Base-by-base conservation (phyloP, 2,113 vertebrate species). In the Myotis lucifugus region DNA sequence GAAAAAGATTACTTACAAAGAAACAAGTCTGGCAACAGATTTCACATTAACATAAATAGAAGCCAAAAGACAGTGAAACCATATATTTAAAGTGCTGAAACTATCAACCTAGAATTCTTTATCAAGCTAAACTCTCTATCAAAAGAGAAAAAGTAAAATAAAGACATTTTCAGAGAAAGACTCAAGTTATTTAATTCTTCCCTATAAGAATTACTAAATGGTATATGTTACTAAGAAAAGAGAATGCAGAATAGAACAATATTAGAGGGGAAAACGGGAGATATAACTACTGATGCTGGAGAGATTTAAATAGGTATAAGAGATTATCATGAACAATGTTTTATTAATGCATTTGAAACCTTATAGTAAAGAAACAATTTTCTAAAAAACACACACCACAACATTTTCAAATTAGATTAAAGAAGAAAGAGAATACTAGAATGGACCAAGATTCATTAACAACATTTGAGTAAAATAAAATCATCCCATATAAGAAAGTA, bases 391-490 rank as follows among this genome's bases (percentile, higher is more conserved):
- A 66, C 12, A 66, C 12, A 14, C 13, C 6, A 34, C 4, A 48
- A 64, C 3, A 1, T 40, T 89, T 92, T 93, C n/a, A 73, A 81
- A 88, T 56, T 82, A 34, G 14, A 86, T 69, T 69, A 88, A 95
- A 85, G 21, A 82, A 83, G 18, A 85, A 76, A 81, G 69, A 76
- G 29, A 78, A 74, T n/a, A 48, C 15, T 34, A 11, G 15, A 92
- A 34, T 6, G 42, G 9, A 73, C 10, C 21, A 78, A 83, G 21
- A 94, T 73, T 81, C 40, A 37, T 77, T 50, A 78, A 87, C 23
- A 95, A 59, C 13, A 77, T 6, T 34, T 27, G 19, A 79, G 2
- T 84, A 74, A 96, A 48, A 85, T 76, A 70, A 94, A 96, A 93
- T 87, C 19, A 74, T 25, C 15, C 19, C 34, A n/a, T 12, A 48